Evolutionary conservation across 2,888 invertebrate species (phyloP).

Genomic region (Hydraecia micacea): DNA sequence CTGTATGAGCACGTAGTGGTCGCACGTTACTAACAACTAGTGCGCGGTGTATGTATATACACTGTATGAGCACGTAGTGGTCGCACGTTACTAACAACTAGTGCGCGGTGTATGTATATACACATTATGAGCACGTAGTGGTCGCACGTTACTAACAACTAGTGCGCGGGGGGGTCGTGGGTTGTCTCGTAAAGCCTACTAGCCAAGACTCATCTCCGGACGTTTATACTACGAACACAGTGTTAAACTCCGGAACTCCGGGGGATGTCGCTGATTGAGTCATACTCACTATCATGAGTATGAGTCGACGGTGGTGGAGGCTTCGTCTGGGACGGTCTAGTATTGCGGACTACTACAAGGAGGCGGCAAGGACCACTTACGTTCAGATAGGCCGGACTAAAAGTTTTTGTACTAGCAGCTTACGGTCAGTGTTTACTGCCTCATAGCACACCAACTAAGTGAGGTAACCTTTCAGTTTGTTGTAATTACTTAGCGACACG

Average conservation of each 20-base stretch:
- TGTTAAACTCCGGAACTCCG: too few species aligned
- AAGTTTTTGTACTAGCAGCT: not conserved
- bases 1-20: too few species aligned
- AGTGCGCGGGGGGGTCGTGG: not conserved
- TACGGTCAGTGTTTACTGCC: slow-evolving; percentile 3
- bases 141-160: too few species aligned
- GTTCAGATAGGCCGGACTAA: not conserved
- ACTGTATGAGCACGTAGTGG: not conserved
- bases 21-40: too few species aligned
- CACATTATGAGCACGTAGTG: too few species aligned
- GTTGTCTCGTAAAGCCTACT: too few species aligned
- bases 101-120: too few species aligned
- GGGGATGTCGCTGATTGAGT: not conserved
- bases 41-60: not conserved
- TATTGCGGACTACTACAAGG: not conserved
- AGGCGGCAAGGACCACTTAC: not conserved
- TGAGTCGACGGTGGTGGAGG: not conserved
- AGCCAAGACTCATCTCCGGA: not conserved
- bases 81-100: not conserved
- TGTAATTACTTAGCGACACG: slow-evolving; percentile 22
- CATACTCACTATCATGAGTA: not conserved
- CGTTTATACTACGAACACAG: not conserved
- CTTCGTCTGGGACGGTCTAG: not conserved
- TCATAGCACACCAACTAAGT: not conserved
- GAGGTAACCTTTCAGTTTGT: slow-evolving; percentile 7